Base-by-base conservation (phyloP, 2,888 invertebrate species). In the Eudemis profundana region DNA sequence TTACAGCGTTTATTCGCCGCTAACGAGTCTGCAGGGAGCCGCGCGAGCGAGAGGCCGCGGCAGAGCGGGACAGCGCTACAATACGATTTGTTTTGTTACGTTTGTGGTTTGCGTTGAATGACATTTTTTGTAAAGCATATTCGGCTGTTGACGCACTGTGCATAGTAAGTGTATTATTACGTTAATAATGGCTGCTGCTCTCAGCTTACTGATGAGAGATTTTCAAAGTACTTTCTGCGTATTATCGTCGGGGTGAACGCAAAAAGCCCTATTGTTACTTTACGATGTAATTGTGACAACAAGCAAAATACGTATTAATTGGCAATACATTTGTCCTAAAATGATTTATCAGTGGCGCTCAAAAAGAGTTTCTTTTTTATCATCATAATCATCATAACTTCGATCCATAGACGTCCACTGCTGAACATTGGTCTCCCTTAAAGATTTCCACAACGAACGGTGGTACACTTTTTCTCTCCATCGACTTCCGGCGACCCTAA, bases 21-120 rank as follows among this genome's bases (percentile, higher is more conserved):
- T 90, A 90, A 90, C 90, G 90, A 90, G 89, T 78, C 88, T 78
- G 84, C 84, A 81, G 87, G 87, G 85, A 81, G 83, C 75, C 83
- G 78, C 68, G 74, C 29, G 78, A 81, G 78, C 19, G 81, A 81
- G 83, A 82, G 62, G 66, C 12, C 17, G 63, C 8, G 68, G 60
- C 49, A 62, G 78, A 83, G 61, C 65, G 80, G 69, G 82, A 79
- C 14, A 62, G 78, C 36, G 36, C 64, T 74, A 77, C 76, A 77
- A 78, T 78, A 74, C 74, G 76, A 82, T 84, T 83, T 82, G 79
- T 85, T 85, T 84, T 81, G 82, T 82, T 82, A 77, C 78, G 78
- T 75, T 66, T 85, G 84, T 76, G 83, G 83, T 83, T 78, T 73
- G 64, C 60, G 69, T 66, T 36, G 67, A 74, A 66, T 53, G 47